phyloP scores from a whole-genome alignment of 2,797 vertebrate species.

The Scolopax bukidnonensis region DNA sequence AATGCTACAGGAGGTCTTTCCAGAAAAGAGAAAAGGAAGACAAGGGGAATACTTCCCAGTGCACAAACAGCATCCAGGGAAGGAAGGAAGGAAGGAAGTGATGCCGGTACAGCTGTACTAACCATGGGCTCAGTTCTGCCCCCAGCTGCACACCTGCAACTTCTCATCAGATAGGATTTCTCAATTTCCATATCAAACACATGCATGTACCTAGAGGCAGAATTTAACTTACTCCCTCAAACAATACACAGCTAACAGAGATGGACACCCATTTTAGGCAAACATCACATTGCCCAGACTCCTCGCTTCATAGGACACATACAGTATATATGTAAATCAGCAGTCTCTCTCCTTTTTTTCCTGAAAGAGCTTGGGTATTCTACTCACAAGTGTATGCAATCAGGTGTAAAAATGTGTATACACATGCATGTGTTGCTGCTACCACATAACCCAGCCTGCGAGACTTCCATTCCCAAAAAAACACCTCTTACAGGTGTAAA shows the following conservation, averaged over 20 bases:
- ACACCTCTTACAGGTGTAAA: neutral
- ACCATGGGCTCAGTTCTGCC: neutral
- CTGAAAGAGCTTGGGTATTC: neutral
- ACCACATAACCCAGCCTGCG: neutral
- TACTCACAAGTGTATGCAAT: neutral
- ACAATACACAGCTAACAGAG: neutral
- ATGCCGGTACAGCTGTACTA: neutral
- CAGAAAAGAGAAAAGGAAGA: neutral
- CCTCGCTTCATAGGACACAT: neutral
- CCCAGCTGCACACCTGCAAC: neutral
- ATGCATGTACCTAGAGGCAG: neutral
- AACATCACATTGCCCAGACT: neutral
- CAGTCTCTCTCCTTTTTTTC: neutral
- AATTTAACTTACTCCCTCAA: neutral
- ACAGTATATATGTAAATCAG: neutral
- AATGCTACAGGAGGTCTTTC: neutral
- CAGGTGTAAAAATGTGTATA: neutral
- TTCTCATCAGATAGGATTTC: neutral
- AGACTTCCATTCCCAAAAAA: neutral
- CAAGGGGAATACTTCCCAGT: neutral
- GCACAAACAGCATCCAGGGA: neutral
- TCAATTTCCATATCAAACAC: neutral
- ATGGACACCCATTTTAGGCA: neutral
- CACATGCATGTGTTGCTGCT: neutral
- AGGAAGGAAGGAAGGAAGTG: neutral